These are phyloP conservation scores for Bombus balteatus DNA, from an alignment of 1,140 invertebrate species.

Conservation along the genomic window DNA sequence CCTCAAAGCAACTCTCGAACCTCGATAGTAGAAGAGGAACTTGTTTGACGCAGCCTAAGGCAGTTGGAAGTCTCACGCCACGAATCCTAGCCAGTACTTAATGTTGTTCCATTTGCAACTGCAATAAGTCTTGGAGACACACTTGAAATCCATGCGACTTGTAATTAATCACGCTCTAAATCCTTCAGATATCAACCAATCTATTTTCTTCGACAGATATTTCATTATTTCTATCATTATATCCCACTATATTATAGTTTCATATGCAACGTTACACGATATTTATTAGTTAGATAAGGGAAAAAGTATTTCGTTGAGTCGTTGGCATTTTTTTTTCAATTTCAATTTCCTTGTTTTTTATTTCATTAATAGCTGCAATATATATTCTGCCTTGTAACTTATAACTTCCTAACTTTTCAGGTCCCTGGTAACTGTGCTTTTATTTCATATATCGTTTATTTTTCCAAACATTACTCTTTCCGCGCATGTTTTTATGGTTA, in stretches of 20 bases:
- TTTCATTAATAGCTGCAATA: neutral
- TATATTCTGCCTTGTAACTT: too few relatives aligned
- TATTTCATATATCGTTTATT: neutral
- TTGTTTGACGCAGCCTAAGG: conserved; percentile 54
- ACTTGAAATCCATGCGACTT: neutral
- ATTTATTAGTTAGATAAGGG: neutral
- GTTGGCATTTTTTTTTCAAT: neutral
- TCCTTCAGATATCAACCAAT: neutral
- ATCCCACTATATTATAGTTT: too few relatives aligned
- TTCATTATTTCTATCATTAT: neutral
- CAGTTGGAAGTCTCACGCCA: conserved; percentile 24
- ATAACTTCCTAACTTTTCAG: neutral
- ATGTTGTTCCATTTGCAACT: conserved; percentile 39
- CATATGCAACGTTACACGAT: too few relatives aligned
- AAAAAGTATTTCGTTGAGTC: neutral
- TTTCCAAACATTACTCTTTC: neutral
- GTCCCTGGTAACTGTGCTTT: neutral
- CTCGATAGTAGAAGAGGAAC: conserved; percentile 42
- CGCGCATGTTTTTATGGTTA: neutral
- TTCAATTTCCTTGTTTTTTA: neutral
- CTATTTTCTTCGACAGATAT: neutral
- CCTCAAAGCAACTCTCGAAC: conserved; percentile 54
- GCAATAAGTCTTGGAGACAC: conserved; percentile 38
- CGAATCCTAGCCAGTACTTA: conserved; percentile 54
- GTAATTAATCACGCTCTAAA: conserved; percentile 24